These are phyloP conservation scores for Alectoris magna DNA, from an alignment of 2,797 vertebrate genomes.

Conservation along the genomic window DNA sequence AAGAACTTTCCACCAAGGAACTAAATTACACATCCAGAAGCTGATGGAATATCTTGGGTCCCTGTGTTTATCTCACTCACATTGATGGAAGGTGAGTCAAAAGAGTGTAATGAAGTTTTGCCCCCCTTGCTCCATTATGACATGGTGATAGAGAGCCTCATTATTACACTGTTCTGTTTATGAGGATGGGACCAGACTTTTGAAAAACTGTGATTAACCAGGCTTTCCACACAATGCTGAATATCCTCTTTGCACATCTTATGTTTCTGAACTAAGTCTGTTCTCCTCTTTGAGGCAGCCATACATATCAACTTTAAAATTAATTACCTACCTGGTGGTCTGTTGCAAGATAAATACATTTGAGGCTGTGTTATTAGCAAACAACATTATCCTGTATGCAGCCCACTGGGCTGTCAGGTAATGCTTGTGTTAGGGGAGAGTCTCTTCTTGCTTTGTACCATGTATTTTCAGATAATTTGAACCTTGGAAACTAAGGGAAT, in stretches of 20 bases:
- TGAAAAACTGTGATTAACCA: constrained; percentile 51
- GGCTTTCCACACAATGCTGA: constrained; percentile 14
- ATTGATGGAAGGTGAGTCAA: constrained; percentile 70
- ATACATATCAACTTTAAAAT: constrained; percentile 44
- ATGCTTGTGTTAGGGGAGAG: not conserved
- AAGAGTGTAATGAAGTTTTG: constrained; percentile 72
- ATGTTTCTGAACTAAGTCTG: not conserved
- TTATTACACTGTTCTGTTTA: constrained; percentile 73
- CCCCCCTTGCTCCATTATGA: constrained; percentile 68
- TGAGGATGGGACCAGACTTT: constrained; percentile 46
- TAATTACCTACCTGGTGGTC: constrained; percentile 50
- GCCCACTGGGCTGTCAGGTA: not conserved
- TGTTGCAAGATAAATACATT: constrained; percentile 36
- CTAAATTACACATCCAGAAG: constrained; percentile 38
- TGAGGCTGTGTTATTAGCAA: constrained; percentile 30
- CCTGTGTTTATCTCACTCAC: constrained; percentile 57
- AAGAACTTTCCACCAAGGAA: constrained; percentile 38
- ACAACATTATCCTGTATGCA: not conserved
- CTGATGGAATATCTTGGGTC: constrained; percentile 52
- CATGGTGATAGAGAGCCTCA: constrained; percentile 75
- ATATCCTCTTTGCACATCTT: constrained; percentile 24
- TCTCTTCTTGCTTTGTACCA: not conserved
- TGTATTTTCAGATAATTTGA: not conserved
- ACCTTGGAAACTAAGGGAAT: not conserved
- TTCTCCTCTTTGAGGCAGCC: not conserved